Base-by-base conservation (phyloP, 35 echinoderm and acorn worm genomes). In the Apostichopus japonicus region DNA sequence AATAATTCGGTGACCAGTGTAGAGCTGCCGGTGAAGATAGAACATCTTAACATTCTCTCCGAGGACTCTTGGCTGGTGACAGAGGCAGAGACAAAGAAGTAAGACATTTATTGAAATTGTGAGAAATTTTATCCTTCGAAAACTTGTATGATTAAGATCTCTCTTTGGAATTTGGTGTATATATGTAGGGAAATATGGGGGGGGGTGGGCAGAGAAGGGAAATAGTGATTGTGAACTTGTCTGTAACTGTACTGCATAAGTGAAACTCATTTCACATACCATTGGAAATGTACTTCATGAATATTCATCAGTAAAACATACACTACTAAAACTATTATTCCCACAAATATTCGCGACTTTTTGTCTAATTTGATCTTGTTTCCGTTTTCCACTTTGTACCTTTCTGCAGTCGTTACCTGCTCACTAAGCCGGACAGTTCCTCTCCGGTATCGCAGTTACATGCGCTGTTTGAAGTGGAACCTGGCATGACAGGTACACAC, bases 11-110 rank as follows among this genome's bases (percentile, higher is more conserved):
- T 93, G 10, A 87, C 94, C 57, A 95, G 91, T 33, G 22, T 99
- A 56, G 92, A 99, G 13, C 92, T 99, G 0, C 97, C 97, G 0
- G 55, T 99, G 14, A 90, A 99, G 8, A 71, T 99, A 5, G 90
- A 96, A 19, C 91, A 92, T 13, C 77, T 99, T 22, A 92, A 96
- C 53, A 63, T 99, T 22, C 23, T 92, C 27, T 96, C 97, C 3
- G 84, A 92, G 51, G 97, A 99, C 91, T 55, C 81, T 8, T 99
- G 97, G 97, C 81, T 99, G 54, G 70, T 99, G 11, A 93, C 92
- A 77, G 97, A 99, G 86, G 73, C 93, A 62, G 72, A 94, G 8
- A 92, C 95, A 6, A 53, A 92, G 58, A 96, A 93, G 97, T 99
- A 91, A 79, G 86, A 65, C 6, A 5, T 54, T 78, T 78, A 17